These are phyloP conservation scores for Temnopleurus reevesii DNA, from an alignment of 53 echinoderm and acorn worm genomes.

Conservation along the genomic window DNA sequence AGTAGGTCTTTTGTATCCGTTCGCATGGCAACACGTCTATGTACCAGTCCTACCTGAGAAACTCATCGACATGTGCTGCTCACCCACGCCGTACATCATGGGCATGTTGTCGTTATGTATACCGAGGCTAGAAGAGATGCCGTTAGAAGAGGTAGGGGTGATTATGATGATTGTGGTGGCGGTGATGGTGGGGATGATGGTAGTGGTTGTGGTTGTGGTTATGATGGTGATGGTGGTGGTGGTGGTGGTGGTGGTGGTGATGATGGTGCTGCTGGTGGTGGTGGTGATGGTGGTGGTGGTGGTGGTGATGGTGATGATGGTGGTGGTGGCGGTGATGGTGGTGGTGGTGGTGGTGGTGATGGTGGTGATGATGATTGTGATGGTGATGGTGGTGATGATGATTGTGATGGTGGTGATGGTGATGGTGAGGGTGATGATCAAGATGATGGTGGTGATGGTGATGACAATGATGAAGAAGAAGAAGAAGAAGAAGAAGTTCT, in stretches of 20 bases:
- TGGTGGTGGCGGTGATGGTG: background rate
- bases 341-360: background rate
- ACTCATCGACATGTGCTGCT: slow-evolving; percentile 96
- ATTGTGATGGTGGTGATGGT: background rate
- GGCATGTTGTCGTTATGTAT: slow-evolving; percentile 95
- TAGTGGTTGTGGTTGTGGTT: background rate
- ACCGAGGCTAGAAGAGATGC: slow-evolving; percentile 87
- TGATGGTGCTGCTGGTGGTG: background rate
- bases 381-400: background rate
- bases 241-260: background rate
- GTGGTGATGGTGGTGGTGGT: background rate
- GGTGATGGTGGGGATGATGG: background rate
- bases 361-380: background rate
- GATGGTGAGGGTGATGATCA: background rate
- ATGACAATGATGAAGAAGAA: background rate
- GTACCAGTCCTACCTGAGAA: slow-evolving; percentile 96
- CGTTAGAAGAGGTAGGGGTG: slow-evolving; percentile 85
- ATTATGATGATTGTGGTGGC: background rate
- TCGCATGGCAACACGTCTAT: slow-evolving; percentile 99
- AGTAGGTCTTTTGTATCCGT: slow-evolving; percentile 91
- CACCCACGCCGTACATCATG: slow-evolving; percentile 98
- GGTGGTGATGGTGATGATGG: background rate
- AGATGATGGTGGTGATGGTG: background rate
- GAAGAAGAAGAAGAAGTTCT: background rate
- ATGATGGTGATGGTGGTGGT: background rate